phyloP scores from a whole-genome alignment of 2,888 invertebrate genomes.

The Teleiodes luculella region DNA sequence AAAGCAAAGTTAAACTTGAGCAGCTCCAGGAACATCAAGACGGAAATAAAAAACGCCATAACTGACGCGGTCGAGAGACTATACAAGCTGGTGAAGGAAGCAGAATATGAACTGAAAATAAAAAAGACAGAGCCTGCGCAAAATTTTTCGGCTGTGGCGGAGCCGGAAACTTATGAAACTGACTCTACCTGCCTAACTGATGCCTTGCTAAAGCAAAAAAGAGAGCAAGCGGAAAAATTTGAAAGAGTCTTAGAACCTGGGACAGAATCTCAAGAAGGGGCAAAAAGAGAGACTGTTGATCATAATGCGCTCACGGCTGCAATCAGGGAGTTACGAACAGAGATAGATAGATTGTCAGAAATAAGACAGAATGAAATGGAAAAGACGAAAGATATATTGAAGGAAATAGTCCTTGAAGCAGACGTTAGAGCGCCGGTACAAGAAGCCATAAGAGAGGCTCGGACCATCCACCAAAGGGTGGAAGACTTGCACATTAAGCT shows the following conservation, averaged over 20 bases:
- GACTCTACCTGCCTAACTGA: background rate
- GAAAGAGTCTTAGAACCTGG: background rate
- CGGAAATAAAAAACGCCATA: no score
- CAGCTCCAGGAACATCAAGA: no score
- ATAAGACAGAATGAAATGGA: background rate
- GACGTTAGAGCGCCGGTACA: background rate
- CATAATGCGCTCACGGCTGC: background rate
- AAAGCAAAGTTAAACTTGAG: no score
- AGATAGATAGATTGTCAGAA: background rate
- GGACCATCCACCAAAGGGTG: background rate
- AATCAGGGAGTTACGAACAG: background rate
- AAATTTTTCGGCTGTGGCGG: background rate
- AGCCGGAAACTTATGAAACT: no score
- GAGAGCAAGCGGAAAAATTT: background rate
- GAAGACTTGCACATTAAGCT: background rate
- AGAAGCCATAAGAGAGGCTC: background rate
- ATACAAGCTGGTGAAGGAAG: no score
- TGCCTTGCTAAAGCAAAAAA: background rate
- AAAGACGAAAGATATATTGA: background rate
- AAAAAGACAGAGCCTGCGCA: no score
- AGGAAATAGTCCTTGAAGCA: background rate
- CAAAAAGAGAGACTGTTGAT: background rate
- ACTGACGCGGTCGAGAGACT: no score
- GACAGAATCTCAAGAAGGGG: background rate
- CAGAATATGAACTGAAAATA: no score